Percentiles rank a stretch among this genome's conserved stretches.
Conservation (phyloP, 2,797 vertebrate genomes). For the Propithecus perrieri region DNA sequence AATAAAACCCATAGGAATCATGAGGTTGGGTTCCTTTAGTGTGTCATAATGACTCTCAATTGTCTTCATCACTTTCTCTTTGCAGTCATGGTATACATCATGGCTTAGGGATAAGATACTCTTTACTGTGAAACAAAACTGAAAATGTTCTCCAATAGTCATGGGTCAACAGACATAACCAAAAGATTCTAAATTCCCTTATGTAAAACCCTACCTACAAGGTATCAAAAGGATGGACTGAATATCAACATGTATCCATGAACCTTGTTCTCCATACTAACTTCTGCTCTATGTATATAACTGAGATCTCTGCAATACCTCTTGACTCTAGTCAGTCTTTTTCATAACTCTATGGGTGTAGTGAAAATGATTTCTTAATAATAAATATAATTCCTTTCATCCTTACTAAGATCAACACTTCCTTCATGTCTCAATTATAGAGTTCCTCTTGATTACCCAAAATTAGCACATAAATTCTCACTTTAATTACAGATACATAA, state of each 20-base stretch:
- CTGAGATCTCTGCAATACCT: not conserved
- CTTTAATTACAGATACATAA: not conserved
- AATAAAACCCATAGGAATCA: not conserved
- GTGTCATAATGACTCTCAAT: not conserved
- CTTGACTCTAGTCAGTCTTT: not conserved
- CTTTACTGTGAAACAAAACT: not conserved
- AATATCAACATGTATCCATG: not conserved
- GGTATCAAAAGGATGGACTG: not conserved
- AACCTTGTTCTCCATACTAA: not conserved
- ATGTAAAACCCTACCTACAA: not conserved
- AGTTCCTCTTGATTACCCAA: not conserved
- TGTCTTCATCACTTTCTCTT: not conserved
- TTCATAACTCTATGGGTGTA: not conserved
- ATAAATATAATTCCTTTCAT: not conserved
- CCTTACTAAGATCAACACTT: not conserved
- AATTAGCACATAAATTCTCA: not conserved
- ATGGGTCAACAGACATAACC: not conserved
- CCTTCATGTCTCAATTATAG: not conserved
- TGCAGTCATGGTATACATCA: not conserved
- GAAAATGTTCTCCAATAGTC: not conserved
- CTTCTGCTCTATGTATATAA: not conserved
- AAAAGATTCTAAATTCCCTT: not conserved
- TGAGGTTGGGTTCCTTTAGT: not conserved
- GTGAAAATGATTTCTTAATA: not conserved
- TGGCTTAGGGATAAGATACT: not conserved